A percentile compares a stretch with the other conserved stretches of the same genome.
Conservation (phyloP, 2,888 invertebrate genomes). For the Oscheius sp. region DNA sequence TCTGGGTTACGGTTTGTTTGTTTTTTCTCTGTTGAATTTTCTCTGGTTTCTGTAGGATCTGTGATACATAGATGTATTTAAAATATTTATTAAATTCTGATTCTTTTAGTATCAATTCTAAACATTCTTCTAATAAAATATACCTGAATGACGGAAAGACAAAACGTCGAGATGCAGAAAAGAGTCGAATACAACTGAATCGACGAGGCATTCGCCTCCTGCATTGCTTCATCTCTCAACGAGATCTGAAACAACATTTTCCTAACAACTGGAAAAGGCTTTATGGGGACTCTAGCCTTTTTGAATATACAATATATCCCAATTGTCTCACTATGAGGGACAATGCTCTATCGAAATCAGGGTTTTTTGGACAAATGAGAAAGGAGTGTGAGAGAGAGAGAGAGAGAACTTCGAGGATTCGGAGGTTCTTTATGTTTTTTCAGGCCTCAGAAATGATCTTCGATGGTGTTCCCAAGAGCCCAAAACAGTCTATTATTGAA, state of each 20-base stretch:
- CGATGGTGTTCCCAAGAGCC: no score
- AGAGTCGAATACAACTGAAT: slow-evolving; percentile 40
- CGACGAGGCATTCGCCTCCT: slow-evolving; percentile 38
- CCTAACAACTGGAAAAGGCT: no score
- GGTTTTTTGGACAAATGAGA: no score
- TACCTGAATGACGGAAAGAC: slow-evolving; percentile 41
- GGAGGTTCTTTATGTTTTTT: no score
- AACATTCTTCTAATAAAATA: slow-evolving; percentile 24
- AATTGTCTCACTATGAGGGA: no score
- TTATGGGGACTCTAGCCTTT: no score
- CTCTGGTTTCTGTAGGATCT: slow-evolving; percentile 5
- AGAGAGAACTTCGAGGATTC: no score
- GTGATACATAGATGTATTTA: slow-evolving; percentile 12
- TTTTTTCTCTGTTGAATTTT: slow-evolving; percentile 14
- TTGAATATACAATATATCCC: no score
- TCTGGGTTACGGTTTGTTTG: slow-evolving; percentile 6
- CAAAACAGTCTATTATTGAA: no score
- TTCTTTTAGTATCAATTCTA: slow-evolving; percentile 38
- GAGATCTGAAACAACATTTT: slow-evolving; percentile 35
- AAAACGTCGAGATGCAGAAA: slow-evolving; percentile 35
- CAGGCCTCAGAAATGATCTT: no score
- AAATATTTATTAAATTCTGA: slow-evolving; percentile 40
- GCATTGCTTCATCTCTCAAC: slow-evolving; percentile 43
- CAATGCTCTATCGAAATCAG: no score
- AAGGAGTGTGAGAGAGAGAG: no score